A percentile compares a stretch with the other conserved stretches of the same genome.
These are phyloP conservation scores for Acleris emargana DNA, from an alignment of 2,888 invertebrate species.

Conservation along the genomic window DNA sequence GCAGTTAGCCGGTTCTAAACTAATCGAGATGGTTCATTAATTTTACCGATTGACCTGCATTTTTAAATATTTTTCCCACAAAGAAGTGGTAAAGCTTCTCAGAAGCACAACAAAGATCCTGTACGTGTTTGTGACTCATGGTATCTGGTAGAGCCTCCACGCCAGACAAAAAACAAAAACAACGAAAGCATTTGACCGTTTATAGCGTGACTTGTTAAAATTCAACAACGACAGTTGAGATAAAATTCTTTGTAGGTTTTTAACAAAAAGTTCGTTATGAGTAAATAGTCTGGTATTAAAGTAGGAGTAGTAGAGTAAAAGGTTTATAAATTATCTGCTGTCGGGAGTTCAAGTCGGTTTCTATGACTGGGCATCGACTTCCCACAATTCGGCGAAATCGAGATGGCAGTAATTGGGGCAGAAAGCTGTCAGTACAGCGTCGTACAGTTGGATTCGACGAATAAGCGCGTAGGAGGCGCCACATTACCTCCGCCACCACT, in stretches of 20 bases:
- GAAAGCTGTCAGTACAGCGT: conserved; percentile 62
- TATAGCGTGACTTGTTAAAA: conserved; percentile 35
- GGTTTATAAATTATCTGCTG: conserved; percentile 11
- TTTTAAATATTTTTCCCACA: conserved; percentile 75
- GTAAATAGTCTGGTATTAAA: conserved; percentile 4
- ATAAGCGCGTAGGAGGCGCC: conserved; percentile 74
- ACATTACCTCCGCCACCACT: conserved; percentile 58
- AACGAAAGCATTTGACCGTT: conserved; percentile 43
- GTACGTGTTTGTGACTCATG: conserved; percentile 73
- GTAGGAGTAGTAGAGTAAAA: conserved; percentile 30
- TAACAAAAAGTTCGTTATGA: conserved; percentile 6
- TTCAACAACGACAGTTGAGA: conserved; percentile 18
- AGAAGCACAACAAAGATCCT: conserved; percentile 82
- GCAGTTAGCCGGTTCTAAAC: conserved; percentile 23
- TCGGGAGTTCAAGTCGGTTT: conserved; percentile 15
- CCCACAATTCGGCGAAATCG: conserved; percentile 36
- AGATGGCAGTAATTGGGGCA: conserved; percentile 66
- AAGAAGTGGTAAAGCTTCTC: conserved; percentile 69
- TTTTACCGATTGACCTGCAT: conserved; percentile 70
- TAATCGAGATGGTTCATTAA: conserved; percentile 53
- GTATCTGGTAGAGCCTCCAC: conserved; percentile 56
- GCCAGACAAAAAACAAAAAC: conserved; percentile 63
- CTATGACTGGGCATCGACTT: conserved; percentile 26
- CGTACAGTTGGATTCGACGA: conserved; percentile 78
- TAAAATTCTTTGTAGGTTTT: conserved; percentile 31